Base-by-base conservation (phyloP, 2,888 invertebrate genomes). In the Cosmopolites sordidus region DNA sequence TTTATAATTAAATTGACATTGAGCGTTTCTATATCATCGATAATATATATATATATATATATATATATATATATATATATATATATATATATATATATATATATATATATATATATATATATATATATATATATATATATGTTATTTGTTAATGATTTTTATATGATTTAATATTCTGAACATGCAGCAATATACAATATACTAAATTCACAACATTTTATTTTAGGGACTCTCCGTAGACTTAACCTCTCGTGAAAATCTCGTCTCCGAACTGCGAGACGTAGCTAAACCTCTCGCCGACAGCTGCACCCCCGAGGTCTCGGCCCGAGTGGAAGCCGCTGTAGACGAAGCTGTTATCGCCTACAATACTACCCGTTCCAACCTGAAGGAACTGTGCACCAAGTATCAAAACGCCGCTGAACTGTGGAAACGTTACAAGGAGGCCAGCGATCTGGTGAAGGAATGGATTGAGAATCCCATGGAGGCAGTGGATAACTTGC, bases 381-480 rank as follows among this genome's bases (percentile, higher is more conserved):
- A 87, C 70, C 79, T 91, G 60, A 82, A 83, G 61, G 84, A 86
- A 63, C 80, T 91, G 62, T 89, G 88, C 72, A 83, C 73, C 64
- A 79, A 84, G 64, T 91, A 91, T 76, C 86, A 89, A 70, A 83
- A 86, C 69, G 91, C 90, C 2, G 88, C 89, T 50, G 83, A 84
- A 43, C 79, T 91, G 54, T 91, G 91, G 91, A 79, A 84, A 67
- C 82, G 84, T 56, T 91, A 91, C 76, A 81, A 84, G 33, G 87
- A 88, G 70, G 87, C 89, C 6, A 86, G 87, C 50, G 86, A 85
- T 40, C 81, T 85, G 18, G 85, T 91, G 56, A 82, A 85, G 59
- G 82, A 81, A 61, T 89, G 86, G 81, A 82, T 85, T 39, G 88
- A 89, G 69, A 81, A 82, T 67, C 86, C 87, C 72, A 85, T 89